These are phyloP conservation scores for Protonemura montana DNA, from an alignment of 2,888 invertebrate genomes.

Conservation along the genomic window DNA sequence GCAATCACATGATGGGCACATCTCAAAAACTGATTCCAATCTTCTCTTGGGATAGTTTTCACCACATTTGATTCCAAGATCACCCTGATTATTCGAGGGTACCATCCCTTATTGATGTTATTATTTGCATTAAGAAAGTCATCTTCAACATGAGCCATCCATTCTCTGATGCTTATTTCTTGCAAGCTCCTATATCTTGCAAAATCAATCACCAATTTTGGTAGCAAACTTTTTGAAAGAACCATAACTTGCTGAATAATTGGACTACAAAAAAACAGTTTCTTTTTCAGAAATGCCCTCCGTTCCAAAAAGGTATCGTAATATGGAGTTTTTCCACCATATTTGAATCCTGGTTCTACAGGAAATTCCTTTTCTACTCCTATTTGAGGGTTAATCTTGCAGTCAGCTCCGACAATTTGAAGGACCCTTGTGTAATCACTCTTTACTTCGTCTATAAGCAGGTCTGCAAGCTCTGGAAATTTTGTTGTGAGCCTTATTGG, in stretches of 20 bases:
- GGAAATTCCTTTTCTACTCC: neutral
- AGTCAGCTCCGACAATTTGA: neutral
- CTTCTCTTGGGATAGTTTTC: slow-evolving; percentile 22
- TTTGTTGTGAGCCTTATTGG: neutral
- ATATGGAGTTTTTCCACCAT: slow-evolving; percentile 68
- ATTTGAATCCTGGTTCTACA: slow-evolving; percentile 66
- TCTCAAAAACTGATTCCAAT: slow-evolving; percentile 35
- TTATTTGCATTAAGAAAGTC: slow-evolving; percentile 37
- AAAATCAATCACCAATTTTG: slow-evolving; percentile 65
- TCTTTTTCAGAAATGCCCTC: slow-evolving; percentile 64
- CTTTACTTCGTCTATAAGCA: neutral
- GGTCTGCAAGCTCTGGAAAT: neutral
- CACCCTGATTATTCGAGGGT: slow-evolving; percentile 39
- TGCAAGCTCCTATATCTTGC: slow-evolving; percentile 56
- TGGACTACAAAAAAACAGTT: slow-evolving; percentile 69
- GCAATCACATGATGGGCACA: slow-evolving; percentile 42
- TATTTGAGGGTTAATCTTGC: neutral
- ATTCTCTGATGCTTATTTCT: slow-evolving; percentile 12
- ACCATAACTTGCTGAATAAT: slow-evolving; percentile 69
- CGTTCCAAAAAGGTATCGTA: slow-evolving; percentile 66
- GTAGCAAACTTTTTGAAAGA: slow-evolving; percentile 64
- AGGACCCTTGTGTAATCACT: neutral
- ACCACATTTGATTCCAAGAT: slow-evolving; percentile 22
- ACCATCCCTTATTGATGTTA: slow-evolving; percentile 36
- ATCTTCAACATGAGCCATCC: neutral